phyloP scores from a whole-genome alignment of 2,113 vertebrate genomes.

The human region DNA sequence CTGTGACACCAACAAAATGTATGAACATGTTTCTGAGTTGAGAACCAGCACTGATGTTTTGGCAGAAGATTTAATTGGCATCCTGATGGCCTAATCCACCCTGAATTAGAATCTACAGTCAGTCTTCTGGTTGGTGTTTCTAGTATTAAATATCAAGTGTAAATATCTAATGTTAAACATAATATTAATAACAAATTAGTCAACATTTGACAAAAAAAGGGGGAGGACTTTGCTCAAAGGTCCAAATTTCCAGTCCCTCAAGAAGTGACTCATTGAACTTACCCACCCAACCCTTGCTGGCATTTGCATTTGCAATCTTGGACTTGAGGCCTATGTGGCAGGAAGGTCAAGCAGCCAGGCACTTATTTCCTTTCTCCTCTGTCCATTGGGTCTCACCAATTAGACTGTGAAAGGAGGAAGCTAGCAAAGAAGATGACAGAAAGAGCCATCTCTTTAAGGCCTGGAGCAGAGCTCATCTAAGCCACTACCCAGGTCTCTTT shows the following conservation, averaged over 20 bases:
- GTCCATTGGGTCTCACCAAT: background rate
- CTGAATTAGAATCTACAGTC: background rate
- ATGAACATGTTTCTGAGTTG: background rate
- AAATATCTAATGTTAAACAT: background rate
- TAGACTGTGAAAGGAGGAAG: background rate
- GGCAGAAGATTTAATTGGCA: background rate
- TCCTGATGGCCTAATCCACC: background rate
- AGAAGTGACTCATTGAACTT: background rate
- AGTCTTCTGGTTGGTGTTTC: background rate
- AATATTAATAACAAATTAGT: background rate
- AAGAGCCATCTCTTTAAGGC: background rate
- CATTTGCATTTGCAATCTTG: background rate
- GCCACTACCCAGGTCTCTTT: background rate
- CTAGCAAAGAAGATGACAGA: background rate
- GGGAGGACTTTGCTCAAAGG: background rate
- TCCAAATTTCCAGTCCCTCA: background rate
- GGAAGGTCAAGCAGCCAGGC: background rate
- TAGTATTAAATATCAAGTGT: background rate
- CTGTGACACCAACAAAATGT: background rate
- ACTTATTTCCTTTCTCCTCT: background rate
- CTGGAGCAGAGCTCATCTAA: background rate
- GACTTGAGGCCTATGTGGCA: background rate
- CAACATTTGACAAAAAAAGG: background rate
- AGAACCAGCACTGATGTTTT: background rate
- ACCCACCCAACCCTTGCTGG: background rate